A percentile compares a stretch with the other conserved stretches of the same genome.
Conservation (phyloP, 2,113 vertebrate genomes). For the Agapornis roseicollis region DNA sequence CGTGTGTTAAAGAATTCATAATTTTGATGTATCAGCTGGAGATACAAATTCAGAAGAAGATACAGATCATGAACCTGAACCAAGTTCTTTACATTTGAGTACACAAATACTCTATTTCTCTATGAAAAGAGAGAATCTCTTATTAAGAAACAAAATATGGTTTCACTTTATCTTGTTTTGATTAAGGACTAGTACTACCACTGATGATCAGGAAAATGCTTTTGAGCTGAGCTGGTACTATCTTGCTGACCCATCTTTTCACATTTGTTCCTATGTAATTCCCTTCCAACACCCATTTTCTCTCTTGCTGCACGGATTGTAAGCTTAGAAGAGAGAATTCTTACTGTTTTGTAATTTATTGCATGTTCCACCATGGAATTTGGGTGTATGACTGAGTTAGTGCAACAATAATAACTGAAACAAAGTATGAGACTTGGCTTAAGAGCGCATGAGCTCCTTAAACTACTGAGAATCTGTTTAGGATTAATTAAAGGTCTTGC, state of each 20-base stretch:
- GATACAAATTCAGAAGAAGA: background rate
- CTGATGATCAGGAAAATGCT: background rate
- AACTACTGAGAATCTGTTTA: background rate
- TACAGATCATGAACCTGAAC: background rate
- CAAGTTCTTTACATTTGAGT: background rate
- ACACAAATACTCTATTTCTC: background rate
- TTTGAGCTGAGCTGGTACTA: background rate
- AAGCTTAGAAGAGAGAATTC: background rate
- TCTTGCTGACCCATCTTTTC: background rate
- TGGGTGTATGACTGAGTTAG: background rate
- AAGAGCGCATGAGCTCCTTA: background rate
- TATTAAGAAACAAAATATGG: background rate
- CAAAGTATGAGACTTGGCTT: background rate
- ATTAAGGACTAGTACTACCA: background rate
- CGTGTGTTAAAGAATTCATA: background rate
- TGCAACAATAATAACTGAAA: constrained; percentile 3
- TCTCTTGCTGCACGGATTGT: background rate
- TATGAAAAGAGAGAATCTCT: background rate
- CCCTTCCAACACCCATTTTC: background rate
- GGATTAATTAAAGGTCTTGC: background rate
- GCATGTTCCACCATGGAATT: background rate
- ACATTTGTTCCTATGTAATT: background rate
- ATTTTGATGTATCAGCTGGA: background rate
- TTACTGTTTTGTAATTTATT: background rate
- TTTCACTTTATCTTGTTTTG: background rate